phyloP scores from a whole-genome alignment of 2,113 vertebrate species.

The Hemiprocne comata region DNA sequence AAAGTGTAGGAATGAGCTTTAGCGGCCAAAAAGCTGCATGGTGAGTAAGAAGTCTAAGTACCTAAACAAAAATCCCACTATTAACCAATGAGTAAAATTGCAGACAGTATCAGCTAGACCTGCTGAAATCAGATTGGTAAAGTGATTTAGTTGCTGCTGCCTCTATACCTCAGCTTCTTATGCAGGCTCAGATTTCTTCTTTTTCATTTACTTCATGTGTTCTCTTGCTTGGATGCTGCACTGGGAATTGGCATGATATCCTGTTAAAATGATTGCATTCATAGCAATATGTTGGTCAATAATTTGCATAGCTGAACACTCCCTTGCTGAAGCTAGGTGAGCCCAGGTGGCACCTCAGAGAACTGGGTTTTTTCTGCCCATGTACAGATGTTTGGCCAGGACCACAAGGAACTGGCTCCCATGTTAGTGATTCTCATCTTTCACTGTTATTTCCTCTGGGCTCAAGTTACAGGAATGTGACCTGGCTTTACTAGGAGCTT shows the following conservation, averaged over 20 bases:
- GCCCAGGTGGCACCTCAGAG: background rate
- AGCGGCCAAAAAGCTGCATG: background rate
- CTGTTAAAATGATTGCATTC: fast-evolving
- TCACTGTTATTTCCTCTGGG: background rate
- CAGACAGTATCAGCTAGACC: background rate
- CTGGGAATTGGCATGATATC: background rate
- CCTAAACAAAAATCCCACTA: background rate
- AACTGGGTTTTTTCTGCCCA: background rate
- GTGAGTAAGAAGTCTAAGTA: background rate
- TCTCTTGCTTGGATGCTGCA: background rate
- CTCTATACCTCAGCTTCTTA: background rate
- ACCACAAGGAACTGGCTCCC: background rate
- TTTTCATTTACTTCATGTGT: background rate
- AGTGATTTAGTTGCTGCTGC: background rate
- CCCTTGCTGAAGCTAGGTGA: background rate
- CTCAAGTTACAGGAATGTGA: background rate
- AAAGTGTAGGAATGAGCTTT: background rate
- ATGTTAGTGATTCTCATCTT: background rate
- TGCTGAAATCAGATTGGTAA: background rate
- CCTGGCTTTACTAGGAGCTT: background rate
- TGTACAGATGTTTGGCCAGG: too few species aligned
- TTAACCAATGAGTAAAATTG: background rate
- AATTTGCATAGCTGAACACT: background rate
- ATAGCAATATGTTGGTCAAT: background rate
- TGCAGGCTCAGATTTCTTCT: background rate